Base-by-base conservation (phyloP, 2,113 vertebrate genomes). In the Atractosteus spatula region DNA sequence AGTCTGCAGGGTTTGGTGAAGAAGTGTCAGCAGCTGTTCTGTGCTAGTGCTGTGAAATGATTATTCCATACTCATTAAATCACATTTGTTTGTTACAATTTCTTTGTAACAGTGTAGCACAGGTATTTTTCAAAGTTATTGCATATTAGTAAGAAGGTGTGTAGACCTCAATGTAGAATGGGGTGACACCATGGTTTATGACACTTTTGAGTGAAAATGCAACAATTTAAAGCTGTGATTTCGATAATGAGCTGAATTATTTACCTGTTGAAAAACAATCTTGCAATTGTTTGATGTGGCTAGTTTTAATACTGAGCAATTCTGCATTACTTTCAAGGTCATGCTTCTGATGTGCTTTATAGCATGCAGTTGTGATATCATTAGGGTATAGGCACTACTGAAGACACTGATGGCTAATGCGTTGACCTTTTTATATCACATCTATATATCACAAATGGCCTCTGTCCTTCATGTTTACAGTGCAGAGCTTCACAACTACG, bases 21-120 rank as follows among this genome's bases (percentile, higher is more conserved):
- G 62, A 59, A 55, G 56, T 45, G 73, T 71, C 64, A 62, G 44
- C 77, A 76, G 69, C 79, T 73, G 65, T 55, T 61, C n/a, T 10
- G 7, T 11, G 55, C 5, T 51, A 51, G 47, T 10, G 5, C 47
- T 51, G 47, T 5, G 5, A 29, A 41, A 41, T n/a, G 54, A 4
- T 8, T 12, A 17, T 41, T 41, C 41, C 12, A 13, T 4, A 45
- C 45, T 11, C 55, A 55, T 45, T 56, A 59, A 66, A 51, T 51
- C 5, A 51, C 47, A 5, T 51, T 10, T 51, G 47, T 10, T 29
- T 51, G 47, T 51, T 3, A 5, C 5, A 51, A 51, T 51, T 41
- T 54, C 64, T 63, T 45, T 55, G 8, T 16, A 17, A 16, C 44
- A 17, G 16, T 41, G 47, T 55, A 3, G 55, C 13, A 41, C 43